Base-by-base conservation (phyloP, 1,140 invertebrate species). In the Trypoxylus dichotomus region DNA sequence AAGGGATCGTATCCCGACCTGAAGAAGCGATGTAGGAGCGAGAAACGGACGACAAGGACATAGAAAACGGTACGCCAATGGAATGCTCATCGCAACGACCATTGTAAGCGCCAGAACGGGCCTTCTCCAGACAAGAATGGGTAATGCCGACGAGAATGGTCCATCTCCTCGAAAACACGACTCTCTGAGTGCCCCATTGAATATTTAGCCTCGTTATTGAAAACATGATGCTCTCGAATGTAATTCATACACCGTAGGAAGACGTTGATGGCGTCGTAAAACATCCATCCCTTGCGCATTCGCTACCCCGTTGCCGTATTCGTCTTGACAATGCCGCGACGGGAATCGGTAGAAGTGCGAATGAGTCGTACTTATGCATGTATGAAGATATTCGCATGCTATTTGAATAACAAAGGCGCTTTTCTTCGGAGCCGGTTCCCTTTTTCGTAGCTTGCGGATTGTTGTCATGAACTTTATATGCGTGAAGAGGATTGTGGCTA, bases 131-230 rank as follows among this genome's bases (percentile, higher is more conserved):
- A 81, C 80, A 79, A 80, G 79, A 83, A 83, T 83, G 82, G 82
- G 80, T 81, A 81, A 83, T 82, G 78, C 79, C 77, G 37, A 71
- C 79, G 79, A 78, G 79, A 82, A 82, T 82, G 77, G 82, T 72
- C 82, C 80, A 83, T 82, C 79, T 79, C 74, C 80, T 78, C 77
- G 78, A 78, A 81, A 81, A 79, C 78, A 77, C 60, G 60, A 78
- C 78, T 79, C 75, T 81, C 78, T 72, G 79, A 82, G 79, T 83
- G 78, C 80, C 79, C 82, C 81, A 83, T 83, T 83, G 82, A 82
- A 83, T 83, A 83, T 83, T 83, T 83, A 83, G 82, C 74, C 80
- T 82, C 80, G 78, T 82, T 83, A 83, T 83, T 82, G 82, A 83
- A 82, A 83, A 81, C 80, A 83, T 82, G 78, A 79, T 81, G 80